These are phyloP conservation scores for Pogonocichla stellata DNA, from an alignment of 2,113 vertebrate genomes.

Conservation along the genomic window DNA sequence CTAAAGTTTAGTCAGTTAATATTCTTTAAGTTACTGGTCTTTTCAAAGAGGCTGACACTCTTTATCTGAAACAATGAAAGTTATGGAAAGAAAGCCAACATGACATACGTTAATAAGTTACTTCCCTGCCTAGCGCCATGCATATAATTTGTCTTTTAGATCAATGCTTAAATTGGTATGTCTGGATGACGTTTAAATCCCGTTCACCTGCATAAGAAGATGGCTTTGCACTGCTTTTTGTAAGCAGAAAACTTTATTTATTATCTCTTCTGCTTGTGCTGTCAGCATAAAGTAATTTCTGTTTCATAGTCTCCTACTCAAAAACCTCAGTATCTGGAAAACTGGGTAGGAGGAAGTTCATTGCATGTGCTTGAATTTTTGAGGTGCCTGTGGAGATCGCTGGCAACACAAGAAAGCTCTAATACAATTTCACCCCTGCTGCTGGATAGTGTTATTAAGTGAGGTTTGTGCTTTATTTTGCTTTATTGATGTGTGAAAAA, in stretches of 20 bases:
- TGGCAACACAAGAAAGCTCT: neutral
- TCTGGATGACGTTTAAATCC: neutral
- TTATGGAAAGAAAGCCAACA: neutral
- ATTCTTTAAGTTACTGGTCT: neutral
- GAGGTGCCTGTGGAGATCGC: neutral
- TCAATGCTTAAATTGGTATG: neutral
- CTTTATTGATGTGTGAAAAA: neutral
- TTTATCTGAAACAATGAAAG: neutral
- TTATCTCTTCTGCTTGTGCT: neutral
- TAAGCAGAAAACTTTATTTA: neutral
- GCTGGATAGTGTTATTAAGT: neutral
- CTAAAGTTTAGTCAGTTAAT: neutral
- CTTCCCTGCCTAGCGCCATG: neutral
- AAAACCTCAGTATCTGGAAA: neutral
- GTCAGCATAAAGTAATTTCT: neutral
- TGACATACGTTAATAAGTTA: neutral
- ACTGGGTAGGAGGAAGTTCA: neutral
- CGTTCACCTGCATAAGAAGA: neutral
- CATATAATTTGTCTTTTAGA: neutral
- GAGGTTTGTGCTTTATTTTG: neutral
- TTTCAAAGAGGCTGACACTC: neutral
- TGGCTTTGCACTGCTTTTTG: neutral
- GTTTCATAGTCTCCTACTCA: neutral
- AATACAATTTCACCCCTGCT: neutral
- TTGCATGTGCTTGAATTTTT: neutral